phyloP scores from a whole-genome alignment of 2,888 invertebrate species.

The Drosophila stalkeri region DNA sequence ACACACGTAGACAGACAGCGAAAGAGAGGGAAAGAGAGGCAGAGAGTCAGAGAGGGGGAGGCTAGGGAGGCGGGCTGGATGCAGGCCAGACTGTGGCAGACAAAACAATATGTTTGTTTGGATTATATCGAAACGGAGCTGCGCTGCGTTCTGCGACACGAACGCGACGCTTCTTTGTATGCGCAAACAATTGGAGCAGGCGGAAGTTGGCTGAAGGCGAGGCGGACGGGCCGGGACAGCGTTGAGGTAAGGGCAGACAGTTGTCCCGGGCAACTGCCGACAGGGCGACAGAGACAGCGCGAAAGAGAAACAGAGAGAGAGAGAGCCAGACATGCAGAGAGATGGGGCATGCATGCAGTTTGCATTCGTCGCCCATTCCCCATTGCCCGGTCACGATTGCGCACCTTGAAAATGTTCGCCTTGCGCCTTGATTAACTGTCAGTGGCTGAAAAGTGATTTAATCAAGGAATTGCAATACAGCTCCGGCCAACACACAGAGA shows the following conservation, averaged over 20 bases:
- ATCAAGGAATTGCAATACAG: constrained; percentile 61
- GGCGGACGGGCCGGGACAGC: constrained; percentile 22
- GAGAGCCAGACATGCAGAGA: neutral
- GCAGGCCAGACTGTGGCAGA: constrained; percentile 72
- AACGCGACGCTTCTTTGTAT: constrained; percentile 76
- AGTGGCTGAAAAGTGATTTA: constrained; percentile 81
- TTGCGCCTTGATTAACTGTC: constrained; percentile 78
- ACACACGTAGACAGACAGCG: constrained; percentile 66
- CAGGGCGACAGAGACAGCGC: neutral
- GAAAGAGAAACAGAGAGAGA: neutral
- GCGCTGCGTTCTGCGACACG: constrained; percentile 44
- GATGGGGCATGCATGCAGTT: constrained; percentile 10
- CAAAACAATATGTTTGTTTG: constrained; percentile 81
- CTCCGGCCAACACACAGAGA: neutral
- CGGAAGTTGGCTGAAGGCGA: constrained; percentile 74
- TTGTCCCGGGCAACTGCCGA: constrained; percentile 57
- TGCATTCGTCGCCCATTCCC: constrained; percentile 12
- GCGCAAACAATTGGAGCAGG: constrained; percentile 81
- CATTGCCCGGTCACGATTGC: constrained; percentile 52
- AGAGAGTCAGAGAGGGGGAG: constrained; percentile 8
- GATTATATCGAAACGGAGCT: constrained; percentile 67
- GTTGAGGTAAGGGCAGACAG: constrained; percentile 19
- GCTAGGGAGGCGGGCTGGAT: constrained; percentile 26
- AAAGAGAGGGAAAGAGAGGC: constrained; percentile 2
- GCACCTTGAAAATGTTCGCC: constrained; percentile 70